Base-by-base conservation (phyloP, 2,113 vertebrate species). In the Natator depressus region DNA sequence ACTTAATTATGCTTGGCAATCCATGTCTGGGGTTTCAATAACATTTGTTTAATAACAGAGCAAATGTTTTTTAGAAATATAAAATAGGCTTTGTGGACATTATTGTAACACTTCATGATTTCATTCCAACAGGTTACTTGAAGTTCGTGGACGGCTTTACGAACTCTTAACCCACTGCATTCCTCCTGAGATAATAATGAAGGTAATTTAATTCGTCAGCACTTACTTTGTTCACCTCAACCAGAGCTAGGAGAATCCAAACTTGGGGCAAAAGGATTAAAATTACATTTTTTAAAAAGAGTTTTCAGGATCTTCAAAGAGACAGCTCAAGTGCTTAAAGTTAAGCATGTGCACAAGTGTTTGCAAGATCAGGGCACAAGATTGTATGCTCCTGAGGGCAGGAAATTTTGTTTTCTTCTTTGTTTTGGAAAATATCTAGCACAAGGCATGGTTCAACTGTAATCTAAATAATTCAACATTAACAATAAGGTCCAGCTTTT, bases 81-180 rank as follows among this genome's bases (percentile, higher is more conserved):
- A 80, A 22, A 42, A 3, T 24, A 1, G 76, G 17, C 27, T 82
- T 89, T 76, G 59, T 47, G 46, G 29, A 90, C 13, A 11, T 31
- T 17, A 3, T 12, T 76, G 11, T 93, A 27, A 72, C 78, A 25
- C 85, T 89, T 89, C 82, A 5, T 97, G n/a, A 79, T 49, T 96
- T 94, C 92, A 54, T 96, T 97, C 89, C 76, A 92, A 82, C 97
- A 99, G 99, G 96, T 98, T 99, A 95, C 95, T 99, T 95, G 99
- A 99, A 97, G 99, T 99, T 57, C 99, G 99, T 90, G 99, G 98
- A 65, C 97, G 99, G 31, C 98, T 99, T 59, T 99, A 99, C 91
- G 99, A 99, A 78, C 99, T 99, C 84, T 97, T 99, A 91, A 99
- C 99, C 82, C 99, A 99, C 95, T 99, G 99, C 97, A 99, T 99